phyloP scores from a whole-genome alignment of 2,113 vertebrate species.

The Mastomys coucha region DNA sequence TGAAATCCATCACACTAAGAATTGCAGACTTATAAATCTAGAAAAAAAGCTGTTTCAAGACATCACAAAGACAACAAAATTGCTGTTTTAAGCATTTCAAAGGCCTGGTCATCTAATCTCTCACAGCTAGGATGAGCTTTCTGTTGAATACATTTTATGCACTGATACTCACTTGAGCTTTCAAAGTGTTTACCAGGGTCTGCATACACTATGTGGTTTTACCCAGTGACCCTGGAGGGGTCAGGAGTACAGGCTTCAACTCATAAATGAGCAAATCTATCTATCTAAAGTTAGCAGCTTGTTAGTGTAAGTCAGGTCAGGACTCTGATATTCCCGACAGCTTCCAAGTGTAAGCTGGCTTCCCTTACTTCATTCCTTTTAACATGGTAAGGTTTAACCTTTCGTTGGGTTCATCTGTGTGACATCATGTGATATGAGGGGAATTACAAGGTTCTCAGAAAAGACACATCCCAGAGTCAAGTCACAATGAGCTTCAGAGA shows the following conservation, averaged over 20 bases:
- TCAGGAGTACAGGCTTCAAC: neutral
- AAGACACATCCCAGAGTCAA: constrained; percentile 13
- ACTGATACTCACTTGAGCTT: neutral
- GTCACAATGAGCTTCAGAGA: constrained; percentile 54
- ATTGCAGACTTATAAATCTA: constrained; percentile 1
- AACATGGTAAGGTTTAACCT: constrained; percentile 6
- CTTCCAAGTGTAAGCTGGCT: neutral
- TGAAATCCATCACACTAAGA: neutral
- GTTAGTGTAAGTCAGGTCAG: neutral
- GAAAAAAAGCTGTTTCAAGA: neutral
- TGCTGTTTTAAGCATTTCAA: neutral
- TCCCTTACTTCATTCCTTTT: neutral
- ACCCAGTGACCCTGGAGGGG: neutral
- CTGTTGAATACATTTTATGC: neutral
- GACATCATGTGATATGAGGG: neutral
- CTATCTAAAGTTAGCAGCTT: neutral
- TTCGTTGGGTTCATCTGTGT: constrained; percentile 37
- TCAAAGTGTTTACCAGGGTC: neutral
- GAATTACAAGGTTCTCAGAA: constrained; percentile 45
- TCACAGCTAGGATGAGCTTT: neutral
- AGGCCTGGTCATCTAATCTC: neutral
- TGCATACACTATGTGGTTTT: neutral
- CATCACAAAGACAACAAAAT: neutral
- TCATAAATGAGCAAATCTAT: neutral
- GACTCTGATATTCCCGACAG: neutral